phyloP scores from a whole-genome alignment of 2,888 invertebrate species.

The Drosophila algonquin region DNA sequence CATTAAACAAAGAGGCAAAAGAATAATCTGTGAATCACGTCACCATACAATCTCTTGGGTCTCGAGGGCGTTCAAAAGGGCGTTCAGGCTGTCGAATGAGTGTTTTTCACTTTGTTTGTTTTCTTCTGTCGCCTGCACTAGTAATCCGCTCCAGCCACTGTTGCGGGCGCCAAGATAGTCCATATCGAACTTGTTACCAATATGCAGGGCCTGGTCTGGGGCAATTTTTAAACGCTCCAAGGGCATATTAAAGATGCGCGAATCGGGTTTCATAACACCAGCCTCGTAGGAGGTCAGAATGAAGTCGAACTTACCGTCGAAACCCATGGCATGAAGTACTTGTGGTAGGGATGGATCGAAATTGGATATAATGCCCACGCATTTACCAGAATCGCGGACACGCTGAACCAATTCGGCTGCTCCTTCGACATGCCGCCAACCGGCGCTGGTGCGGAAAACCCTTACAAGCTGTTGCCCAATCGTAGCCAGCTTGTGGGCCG shows the following conservation, averaged over 20 bases:
- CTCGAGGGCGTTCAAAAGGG: conserved; percentile 69
- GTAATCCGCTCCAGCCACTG: conserved; percentile 84
- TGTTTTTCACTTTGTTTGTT: conserved; percentile 40
- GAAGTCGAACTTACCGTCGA: conserved; percentile 89
- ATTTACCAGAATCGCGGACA: conserved; percentile 82
- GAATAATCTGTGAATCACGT: neutral
- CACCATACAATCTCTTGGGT: conserved; percentile 76
- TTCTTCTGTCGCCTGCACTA: conserved; percentile 51
- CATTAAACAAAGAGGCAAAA: neutral
- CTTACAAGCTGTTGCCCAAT: conserved; percentile 87
- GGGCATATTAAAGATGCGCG: conserved; percentile 84
- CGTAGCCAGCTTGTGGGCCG: conserved; percentile 53
- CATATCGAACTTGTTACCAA: conserved; percentile 90
- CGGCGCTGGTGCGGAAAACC: conserved; percentile 88
- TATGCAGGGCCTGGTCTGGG: conserved; percentile 89
- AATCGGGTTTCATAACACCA: conserved; percentile 84
- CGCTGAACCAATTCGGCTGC: conserved; percentile 85
- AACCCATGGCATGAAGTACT: conserved; percentile 87
- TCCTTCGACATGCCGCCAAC: conserved; percentile 89
- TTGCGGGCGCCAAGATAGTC: conserved; percentile 91
- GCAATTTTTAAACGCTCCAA: conserved; percentile 84
- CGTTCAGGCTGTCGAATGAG: conserved; percentile 64
- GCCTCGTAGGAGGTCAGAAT: conserved; percentile 91
- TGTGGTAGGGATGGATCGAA: conserved; percentile 91
- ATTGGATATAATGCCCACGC: conserved; percentile 93